Evolutionary conservation across 30 jellyfish, hydroid and myxozoan genomes (phyloP).

Genomic region (Euphysa ruthae): DNA sequence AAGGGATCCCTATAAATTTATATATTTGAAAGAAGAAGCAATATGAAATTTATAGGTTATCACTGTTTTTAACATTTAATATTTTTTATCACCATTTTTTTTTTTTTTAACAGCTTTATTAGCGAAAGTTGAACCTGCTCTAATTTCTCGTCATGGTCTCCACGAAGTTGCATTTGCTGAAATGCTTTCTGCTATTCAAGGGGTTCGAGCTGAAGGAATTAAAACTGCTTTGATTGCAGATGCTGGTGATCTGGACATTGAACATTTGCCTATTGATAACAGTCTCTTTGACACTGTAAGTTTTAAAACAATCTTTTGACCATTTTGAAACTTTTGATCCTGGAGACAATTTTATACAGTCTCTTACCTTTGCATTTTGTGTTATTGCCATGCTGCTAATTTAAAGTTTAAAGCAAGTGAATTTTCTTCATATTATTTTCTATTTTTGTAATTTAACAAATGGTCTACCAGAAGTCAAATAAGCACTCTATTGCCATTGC

Average conservation of each 20-base stretch:
- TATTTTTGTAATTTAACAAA: no score
- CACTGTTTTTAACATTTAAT: no score
- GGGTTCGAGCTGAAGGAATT: conserved; percentile 38
- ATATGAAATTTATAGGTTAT: no score
- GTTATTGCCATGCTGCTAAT: not conserved
- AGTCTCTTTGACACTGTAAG: conserved; percentile 25
- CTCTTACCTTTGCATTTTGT: not conserved
- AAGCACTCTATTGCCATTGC: no score
- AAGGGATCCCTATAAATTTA: no score
- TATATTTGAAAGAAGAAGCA: not conserved
- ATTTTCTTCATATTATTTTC: no score
- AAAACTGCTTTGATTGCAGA: conserved; percentile 22
- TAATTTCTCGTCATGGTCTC: conserved; percentile 26
- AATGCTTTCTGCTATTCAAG: conserved; percentile 22
- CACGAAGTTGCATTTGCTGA: conserved; percentile 16
- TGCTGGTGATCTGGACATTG: conserved; percentile 28
- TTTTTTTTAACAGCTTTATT: not conserved
- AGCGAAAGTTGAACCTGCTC: conserved; percentile 28
- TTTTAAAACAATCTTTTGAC: not conserved
- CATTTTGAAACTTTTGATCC: no score
- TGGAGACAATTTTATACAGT: no score
- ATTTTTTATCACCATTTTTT: no score
- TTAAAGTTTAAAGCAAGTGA: no score
- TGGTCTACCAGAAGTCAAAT: no score
- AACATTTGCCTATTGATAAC: conserved; percentile 10